These are phyloP conservation scores for Periophthalmodon schlosseri DNA, from an alignment of 2,113 vertebrate genomes.

Conservation along the genomic window DNA sequence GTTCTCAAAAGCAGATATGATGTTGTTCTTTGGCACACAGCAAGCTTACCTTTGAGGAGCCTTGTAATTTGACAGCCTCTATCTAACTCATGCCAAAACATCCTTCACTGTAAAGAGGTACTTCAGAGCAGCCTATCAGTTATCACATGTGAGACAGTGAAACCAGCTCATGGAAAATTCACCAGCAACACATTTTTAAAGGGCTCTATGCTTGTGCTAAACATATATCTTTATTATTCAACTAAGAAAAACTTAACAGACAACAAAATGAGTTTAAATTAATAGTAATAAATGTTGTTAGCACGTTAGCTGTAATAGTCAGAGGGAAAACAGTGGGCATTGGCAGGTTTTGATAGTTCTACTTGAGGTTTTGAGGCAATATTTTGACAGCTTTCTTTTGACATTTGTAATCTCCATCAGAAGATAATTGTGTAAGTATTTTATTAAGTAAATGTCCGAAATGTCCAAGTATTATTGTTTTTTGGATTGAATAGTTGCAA, in stretches of 20 bases:
- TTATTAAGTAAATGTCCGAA: no score
- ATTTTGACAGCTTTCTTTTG: no score
- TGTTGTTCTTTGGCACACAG: neutral
- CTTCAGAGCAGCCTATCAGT: conserved; percentile 37
- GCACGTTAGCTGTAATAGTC: neutral
- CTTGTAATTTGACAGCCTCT: conserved; percentile 7
- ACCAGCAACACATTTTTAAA: neutral
- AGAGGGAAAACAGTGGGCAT: neutral
- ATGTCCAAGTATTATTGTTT: no score
- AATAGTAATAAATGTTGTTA: neutral
- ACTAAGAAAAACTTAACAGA: neutral
- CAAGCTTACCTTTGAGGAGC: neutral
- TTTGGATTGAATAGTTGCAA: neutral
- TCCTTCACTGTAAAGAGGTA: conserved; percentile 41
- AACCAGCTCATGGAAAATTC: conserved; percentile 56
- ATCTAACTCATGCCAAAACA: conserved; percentile 50
- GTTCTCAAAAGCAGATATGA: neutral
- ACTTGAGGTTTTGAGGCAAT: no score
- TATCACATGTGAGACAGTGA: conserved; percentile 43
- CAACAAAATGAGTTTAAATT: neutral
- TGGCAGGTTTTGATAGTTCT: neutral
- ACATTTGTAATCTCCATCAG: no score
- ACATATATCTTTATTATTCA: neutral
- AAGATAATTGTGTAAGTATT: no score
- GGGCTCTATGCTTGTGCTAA: no score